A percentile compares a stretch with the other conserved stretches of the same genome.
Evolutionary conservation across 2,113 vertebrate genomes (phyloP).

Genomic region (Trichomycterus rosablanca): DNA sequence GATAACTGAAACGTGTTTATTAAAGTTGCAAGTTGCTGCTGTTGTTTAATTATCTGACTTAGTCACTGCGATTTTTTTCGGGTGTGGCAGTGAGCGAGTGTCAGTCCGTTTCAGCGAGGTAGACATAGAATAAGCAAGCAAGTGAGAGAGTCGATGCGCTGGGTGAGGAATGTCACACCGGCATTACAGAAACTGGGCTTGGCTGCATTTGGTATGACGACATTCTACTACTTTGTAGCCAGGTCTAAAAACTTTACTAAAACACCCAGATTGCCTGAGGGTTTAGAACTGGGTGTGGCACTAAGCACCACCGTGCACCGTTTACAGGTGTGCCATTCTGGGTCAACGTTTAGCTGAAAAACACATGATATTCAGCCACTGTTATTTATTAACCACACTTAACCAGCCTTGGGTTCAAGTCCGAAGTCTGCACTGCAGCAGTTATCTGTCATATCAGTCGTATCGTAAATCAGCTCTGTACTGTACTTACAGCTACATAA

Average conservation of each 20-base stretch:
- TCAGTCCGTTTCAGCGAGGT: neutral
- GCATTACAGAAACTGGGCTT: constrained; percentile 26
- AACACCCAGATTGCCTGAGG: neutral
- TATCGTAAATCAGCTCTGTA: neutral
- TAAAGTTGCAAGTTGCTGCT: constrained; percentile 15
- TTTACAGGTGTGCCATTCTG: constrained; percentile 13
- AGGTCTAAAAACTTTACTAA: neutral
- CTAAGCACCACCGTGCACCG: neutral
- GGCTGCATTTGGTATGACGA: constrained; percentile 6
- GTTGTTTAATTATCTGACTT: constrained; percentile 17
- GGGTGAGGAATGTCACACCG: constrained; percentile 45
- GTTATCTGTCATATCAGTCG: no score
- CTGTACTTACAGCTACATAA: no score
- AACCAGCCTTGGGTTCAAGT: constrained; percentile 9
- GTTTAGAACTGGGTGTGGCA: neutral
- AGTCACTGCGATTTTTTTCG: neutral
- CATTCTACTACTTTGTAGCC: neutral
- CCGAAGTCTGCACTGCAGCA: constrained; percentile 21
- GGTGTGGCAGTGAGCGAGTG: constrained; percentile 16
- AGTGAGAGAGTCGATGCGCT: constrained; percentile 1
- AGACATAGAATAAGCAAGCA: neutral
- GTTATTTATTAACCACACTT: constrained; percentile 29
- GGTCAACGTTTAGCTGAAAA: neutral
- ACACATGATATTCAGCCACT: constrained; percentile 9
- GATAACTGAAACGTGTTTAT: constrained; percentile 9